phyloP scores from a whole-genome alignment of 2,113 vertebrate species.

The Tachycineta bicolor region DNA sequence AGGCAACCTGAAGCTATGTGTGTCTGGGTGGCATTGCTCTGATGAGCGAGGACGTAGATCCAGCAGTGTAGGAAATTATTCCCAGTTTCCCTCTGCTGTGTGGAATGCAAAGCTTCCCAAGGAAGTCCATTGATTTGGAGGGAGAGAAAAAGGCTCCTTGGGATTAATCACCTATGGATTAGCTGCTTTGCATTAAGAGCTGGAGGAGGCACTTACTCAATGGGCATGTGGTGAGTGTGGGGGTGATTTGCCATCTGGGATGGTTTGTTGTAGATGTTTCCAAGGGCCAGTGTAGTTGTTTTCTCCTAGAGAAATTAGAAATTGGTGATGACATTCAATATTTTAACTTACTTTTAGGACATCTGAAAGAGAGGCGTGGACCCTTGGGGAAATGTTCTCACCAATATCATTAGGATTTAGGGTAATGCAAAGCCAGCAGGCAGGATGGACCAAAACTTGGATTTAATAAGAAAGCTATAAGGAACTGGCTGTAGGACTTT shows the following conservation, averaged over 20 bases:
- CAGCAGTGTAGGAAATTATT: background rate
- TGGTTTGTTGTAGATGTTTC: background rate
- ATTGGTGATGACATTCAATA: accelerated
- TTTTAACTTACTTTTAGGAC: background rate
- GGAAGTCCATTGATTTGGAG: background rate
- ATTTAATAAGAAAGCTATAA: background rate
- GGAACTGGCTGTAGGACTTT: background rate
- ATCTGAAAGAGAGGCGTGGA: background rate
- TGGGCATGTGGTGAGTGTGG: background rate
- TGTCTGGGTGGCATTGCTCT: accelerated
- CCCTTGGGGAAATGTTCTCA: background rate
- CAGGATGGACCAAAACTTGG: background rate
- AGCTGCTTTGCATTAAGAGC: background rate
- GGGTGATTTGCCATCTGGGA: background rate
- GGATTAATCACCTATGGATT: background rate
- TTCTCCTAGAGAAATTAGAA: background rate
- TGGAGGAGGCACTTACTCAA: background rate
- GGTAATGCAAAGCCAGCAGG: background rate
- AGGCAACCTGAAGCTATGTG: background rate
- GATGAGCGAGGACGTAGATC: background rate
- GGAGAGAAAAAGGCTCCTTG: background rate
- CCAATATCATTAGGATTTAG: background rate
- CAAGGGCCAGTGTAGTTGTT: background rate
- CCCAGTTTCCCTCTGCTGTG: background rate
- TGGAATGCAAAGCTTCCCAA: background rate